These are phyloP conservation scores for Odiellus spinosus DNA, from an alignment of 2,888 invertebrate species.

Conservation along the genomic window DNA sequence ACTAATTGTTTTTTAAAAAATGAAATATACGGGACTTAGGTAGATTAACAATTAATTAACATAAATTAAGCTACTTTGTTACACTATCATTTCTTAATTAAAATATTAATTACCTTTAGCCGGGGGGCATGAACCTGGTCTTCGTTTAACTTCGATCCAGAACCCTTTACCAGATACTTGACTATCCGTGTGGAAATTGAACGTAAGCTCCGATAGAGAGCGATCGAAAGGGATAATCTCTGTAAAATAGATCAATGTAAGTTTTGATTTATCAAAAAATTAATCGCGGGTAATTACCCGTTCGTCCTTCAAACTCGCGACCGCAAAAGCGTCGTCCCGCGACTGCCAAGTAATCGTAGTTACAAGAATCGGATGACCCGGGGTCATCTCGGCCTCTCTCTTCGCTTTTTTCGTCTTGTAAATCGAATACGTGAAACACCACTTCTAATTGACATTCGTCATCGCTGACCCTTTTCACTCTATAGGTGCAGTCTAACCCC, in stretches of 20 bases:
- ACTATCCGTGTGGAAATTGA: slow-evolving; percentile 14
- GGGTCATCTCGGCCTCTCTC: neutral
- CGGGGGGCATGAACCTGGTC: slow-evolving; percentile 8
- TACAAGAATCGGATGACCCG: slow-evolving; percentile 8
- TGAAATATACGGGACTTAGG: too few species aligned
- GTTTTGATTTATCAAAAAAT: neutral
- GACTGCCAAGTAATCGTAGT: slow-evolving; percentile 17
- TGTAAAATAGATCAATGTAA: neutral
- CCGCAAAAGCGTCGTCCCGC: slow-evolving; percentile 18
- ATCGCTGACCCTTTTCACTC: slow-evolving; percentile 15
- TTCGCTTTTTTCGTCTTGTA: slow-evolving; percentile 8
- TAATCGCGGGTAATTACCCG: slow-evolving; percentile 5
- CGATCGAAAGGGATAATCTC: slow-evolving; percentile 14
- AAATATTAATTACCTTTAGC: neutral
- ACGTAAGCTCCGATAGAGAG: slow-evolving; percentile 11
- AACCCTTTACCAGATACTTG: slow-evolving; percentile 15
- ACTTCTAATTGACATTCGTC: slow-evolving; percentile 17
- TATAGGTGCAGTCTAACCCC: slow-evolving; percentile 19
- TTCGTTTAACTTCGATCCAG: slow-evolving; percentile 16
- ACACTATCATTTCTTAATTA: too few species aligned
- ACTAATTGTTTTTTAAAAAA: too few species aligned
- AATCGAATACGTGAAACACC: slow-evolving; percentile 19
- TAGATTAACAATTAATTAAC: too few species aligned
- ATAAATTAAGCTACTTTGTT: too few species aligned
- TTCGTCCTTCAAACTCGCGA: slow-evolving; percentile 10